phyloP scores from a whole-genome alignment of 2,113 vertebrate species.

The Todiramphus chloris region DNA sequence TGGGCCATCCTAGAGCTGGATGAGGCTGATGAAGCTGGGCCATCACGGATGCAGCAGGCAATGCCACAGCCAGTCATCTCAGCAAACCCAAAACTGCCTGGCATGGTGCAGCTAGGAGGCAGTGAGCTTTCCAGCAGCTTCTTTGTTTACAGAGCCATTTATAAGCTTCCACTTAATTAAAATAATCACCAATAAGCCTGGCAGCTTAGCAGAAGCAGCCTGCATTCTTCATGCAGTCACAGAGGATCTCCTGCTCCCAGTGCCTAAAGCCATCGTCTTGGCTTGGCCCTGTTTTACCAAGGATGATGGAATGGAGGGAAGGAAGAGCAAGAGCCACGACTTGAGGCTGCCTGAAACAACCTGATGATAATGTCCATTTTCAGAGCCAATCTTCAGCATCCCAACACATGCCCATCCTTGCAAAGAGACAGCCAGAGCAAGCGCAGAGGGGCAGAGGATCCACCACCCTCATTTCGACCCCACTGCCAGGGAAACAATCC shows the following conservation, averaged over 20 bases:
- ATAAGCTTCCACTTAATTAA: neutral
- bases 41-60: neutral
- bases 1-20: rapidly evolving
- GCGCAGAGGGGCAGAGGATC: neutral
- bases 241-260: neutral
- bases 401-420: neutral
- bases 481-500: neutral
- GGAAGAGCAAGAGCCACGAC: neutral
- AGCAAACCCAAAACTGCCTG: neutral
- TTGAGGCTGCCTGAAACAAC: neutral
- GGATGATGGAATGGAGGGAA: neutral
- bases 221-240: neutral
- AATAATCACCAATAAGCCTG: neutral
- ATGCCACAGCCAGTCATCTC: neutral
- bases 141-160: neutral
- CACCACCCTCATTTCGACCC: neutral
- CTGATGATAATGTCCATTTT: rapidly evolving
- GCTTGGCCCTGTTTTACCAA: neutral
- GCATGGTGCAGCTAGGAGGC: rapidly evolving
- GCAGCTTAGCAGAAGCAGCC: neutral
- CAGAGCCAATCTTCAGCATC: neutral
- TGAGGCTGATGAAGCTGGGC: neutral
- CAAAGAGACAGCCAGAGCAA: rapidly evolving
- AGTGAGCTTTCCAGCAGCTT: neutral
- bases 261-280: neutral